phyloP scores from a whole-genome alignment of 2,797 vertebrate species.

The Muscicapa comitata region DNA sequence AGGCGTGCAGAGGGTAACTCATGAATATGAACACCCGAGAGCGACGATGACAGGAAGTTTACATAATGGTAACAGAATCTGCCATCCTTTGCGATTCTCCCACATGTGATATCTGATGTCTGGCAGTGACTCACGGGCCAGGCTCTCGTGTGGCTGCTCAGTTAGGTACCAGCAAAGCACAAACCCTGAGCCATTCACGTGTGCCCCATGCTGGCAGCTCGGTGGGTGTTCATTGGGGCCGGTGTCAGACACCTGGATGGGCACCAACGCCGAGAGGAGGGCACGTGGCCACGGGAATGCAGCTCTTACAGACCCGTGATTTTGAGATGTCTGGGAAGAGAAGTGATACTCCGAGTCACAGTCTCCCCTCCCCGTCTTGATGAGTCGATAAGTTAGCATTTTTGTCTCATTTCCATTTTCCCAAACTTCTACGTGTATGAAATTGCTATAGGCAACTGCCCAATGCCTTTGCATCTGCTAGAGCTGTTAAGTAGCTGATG shows the following conservation, averaged over 20 bases:
- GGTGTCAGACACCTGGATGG: neutral
- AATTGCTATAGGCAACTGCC: slow-evolving; percentile 55
- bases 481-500: slow-evolving; percentile 59
- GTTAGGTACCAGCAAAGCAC: neutral
- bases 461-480: slow-evolving; percentile 53
- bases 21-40: slow-evolving; percentile 40
- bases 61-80: slow-evolving; percentile 34
- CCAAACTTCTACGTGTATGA: slow-evolving; percentile 30
- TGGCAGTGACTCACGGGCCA: slow-evolving; percentile 34
- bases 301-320: neutral
- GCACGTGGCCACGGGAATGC: neutral
- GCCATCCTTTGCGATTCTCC: slow-evolving; percentile 57
- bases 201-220: neutral
- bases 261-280: neutral
- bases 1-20: neutral
- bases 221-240: slow-evolving; percentile 14
- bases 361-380: neutral
- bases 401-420: slow-evolving; percentile 39
- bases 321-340: slow-evolving; percentile 14
- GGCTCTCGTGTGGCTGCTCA: slow-evolving; percentile 27
- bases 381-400: slow-evolving; percentile 24
- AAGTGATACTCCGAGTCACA: slow-evolving; percentile 13
- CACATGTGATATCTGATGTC: slow-evolving; percentile 31
- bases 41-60: slow-evolving; percentile 51
- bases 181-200: neutral